phyloP scores from a whole-genome alignment of 1,140 invertebrate species.

The Coenobita brevimanus region DNA sequence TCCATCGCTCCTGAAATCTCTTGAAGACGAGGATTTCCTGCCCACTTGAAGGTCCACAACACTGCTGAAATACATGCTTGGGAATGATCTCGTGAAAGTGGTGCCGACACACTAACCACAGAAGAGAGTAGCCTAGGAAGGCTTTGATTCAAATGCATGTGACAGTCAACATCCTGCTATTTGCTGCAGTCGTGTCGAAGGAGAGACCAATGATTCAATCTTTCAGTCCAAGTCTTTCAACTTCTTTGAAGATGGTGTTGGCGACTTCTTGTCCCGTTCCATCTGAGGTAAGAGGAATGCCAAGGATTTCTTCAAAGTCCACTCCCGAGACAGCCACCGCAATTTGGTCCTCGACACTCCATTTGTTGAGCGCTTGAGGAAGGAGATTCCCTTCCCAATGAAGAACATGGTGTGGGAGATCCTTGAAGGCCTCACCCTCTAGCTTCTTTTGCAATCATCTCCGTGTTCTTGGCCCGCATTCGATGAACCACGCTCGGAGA shows the following conservation, averaged over 20 bases:
- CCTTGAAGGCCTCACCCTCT: too few relatives aligned
- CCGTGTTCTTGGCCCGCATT: too few relatives aligned
- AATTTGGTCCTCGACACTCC: neutral
- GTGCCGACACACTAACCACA: neutral
- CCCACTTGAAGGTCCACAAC: neutral
- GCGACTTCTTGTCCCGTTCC: neutral
- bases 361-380: neutral
- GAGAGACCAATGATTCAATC: neutral
- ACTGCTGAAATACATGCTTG: neutral
- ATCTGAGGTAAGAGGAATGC: neutral
- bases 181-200: conserved; percentile 31
- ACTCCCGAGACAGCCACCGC: neutral
- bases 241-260: neutral
- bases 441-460: too few relatives aligned
- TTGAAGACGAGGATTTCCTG: conserved; percentile 3
- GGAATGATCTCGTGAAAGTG: conserved; percentile 11
- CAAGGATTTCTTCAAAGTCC: neutral
- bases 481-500: too few relatives aligned
- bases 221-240: neutral
- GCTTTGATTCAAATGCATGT: neutral
- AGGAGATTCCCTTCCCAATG: conserved; percentile 2
- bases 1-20: neutral
- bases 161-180: neutral
- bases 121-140: neutral
- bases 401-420: too few relatives aligned